Base-by-base conservation (phyloP, 2,888 invertebrate genomes). In the Conchocele bisecta region DNA sequence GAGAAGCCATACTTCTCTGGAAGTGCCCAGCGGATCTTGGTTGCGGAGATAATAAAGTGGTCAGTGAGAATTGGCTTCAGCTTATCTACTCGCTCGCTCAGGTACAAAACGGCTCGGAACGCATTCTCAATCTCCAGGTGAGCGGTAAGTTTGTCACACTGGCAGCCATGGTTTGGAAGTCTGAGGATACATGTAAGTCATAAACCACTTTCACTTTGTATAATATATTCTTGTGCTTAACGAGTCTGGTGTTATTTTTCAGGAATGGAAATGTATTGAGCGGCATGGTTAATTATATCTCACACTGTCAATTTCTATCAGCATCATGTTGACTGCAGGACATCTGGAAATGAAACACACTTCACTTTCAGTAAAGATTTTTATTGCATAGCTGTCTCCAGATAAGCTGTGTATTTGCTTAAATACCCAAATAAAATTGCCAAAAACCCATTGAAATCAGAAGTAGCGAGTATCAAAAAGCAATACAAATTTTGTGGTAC, bases 201-300 rank as follows among this genome's bases (percentile, higher is more conserved):
- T 64, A 70, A 20, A 41, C 59, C 4, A 70, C 54, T 31, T 70
- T 70, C 3, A 64, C 39, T 13, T 70, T 70, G 41, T 64, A 70
- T 17, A 70, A 22, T 1, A 50, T 65, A n/a, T 70, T 56, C 29
- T 60, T 60, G 48, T 35, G 57, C 44, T 58, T 48, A 2, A 69
- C 41, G 15, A 69, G 63, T 35, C 64, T 42, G 2, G 64, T 70
- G 22, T 70, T 58, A n/a, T 70, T 42, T 59, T 70, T 54, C 22
- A 70, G 41, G 26, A 64, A 29, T 11, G 70, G 70, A 37, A 70
- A 64, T 17, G 35, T 53, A 15, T 48, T 39, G 13, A 70, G 41
- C 28, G 64, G 58, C 70, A 70, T 70, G 11, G 6, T 54, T n/a
- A n/a, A n/a, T n/a, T n/a, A n/a, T n/a, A n/a, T n/a, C n/a, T n/a